Conservation (phyloP, 2,888 invertebrate genomes). For the Chrysopilus asiliformis region DNA sequence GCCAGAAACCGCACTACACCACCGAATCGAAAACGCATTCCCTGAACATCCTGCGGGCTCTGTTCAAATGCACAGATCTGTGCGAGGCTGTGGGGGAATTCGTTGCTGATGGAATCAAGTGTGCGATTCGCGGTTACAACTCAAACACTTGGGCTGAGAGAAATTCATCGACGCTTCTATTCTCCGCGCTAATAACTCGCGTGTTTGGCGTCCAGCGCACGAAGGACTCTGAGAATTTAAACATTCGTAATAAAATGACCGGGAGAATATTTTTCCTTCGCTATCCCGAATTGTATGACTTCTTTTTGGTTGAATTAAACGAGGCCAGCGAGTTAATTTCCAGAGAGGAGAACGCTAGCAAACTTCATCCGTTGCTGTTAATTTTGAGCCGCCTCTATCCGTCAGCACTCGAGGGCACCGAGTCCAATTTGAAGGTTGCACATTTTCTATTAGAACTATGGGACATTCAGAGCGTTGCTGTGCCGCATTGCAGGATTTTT, state of each 20-base stretch:
- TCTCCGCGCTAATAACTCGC: conserved; percentile 67
- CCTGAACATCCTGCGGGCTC: conserved; percentile 71
- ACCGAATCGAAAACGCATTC: conserved; percentile 57
- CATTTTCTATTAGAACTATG: too few relatives aligned
- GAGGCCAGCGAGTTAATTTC: conserved; percentile 22
- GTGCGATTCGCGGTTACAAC: conserved; percentile 61
- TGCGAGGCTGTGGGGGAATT: conserved; percentile 56
- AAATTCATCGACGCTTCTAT: conserved; percentile 74
- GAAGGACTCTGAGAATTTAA: conserved; percentile 43
- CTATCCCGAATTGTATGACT: conserved; percentile 43
- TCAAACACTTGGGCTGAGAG: conserved; percentile 66
- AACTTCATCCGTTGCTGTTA: conserved; percentile 63
- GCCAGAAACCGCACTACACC: conserved; percentile 17
- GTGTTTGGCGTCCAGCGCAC: conserved; percentile 74
- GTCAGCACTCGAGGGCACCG: conserved; percentile 54
- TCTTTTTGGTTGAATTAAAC: conserved; percentile 38
- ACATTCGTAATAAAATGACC: conserved; percentile 54
- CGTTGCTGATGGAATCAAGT: conserved; percentile 53
- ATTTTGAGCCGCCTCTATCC: conserved; percentile 67
- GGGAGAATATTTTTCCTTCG: conserved; percentile 67
- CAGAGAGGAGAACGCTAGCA: conserved; percentile 33
- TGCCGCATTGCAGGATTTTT: too few relatives aligned
- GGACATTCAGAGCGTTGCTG: too few relatives aligned
- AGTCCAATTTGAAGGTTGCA: conserved; percentile 56
- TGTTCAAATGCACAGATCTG: conserved; percentile 64